Base-by-base conservation (phyloP, 2,113 vertebrate species). In the Grantiella picta region DNA sequence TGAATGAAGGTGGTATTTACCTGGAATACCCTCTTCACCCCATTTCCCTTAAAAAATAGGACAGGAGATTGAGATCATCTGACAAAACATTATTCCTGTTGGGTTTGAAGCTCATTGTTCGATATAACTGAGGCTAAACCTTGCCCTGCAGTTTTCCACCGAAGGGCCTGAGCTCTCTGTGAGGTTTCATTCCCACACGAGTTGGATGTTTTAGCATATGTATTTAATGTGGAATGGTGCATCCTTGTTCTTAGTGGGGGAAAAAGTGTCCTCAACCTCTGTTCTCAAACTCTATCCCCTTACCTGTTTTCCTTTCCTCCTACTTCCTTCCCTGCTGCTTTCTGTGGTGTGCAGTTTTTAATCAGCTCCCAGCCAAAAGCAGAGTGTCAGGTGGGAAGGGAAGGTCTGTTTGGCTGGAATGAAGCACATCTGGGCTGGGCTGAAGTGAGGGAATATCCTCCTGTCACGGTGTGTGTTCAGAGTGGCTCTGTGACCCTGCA, bases 1-100 rank as follows among this genome's bases (percentile, higher is more conserved):
- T 36, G 53, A 78, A 50, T 24, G 82, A 31, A 81, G 63, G 82
- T 75, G 68, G 8, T 40, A 49, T 90, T 90, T 88, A 72, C 76
- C 70, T 73, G 7, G 71, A 92, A 91, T 65, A 54, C 38, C 45
- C 61, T 75, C 77, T 73, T 60, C 49, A 53, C 59, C 31, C 19
- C 2, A 15, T 83, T 86, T 79, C 22, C 56, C 45, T 17, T 45
- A 60, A 12, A 29, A 82, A 35, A 44, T 54, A 77, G 66, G 29
- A 29, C 42, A 56, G 78, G 69, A 31, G 28, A 60, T 82, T 72
- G 63, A 49, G 47, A 49, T 72, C 12, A 54, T 36, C 60, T 86
- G 71, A n/a, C 13, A 60, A 75, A 89, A 83, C 16, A 11, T 68
- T 35, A 21, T 50, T 85, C 23, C 42, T 66, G 17, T 45, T 21